Evolutionary conservation across 23 tunicate genomes (phyloP).

Genomic region (Styela clava): DNA sequence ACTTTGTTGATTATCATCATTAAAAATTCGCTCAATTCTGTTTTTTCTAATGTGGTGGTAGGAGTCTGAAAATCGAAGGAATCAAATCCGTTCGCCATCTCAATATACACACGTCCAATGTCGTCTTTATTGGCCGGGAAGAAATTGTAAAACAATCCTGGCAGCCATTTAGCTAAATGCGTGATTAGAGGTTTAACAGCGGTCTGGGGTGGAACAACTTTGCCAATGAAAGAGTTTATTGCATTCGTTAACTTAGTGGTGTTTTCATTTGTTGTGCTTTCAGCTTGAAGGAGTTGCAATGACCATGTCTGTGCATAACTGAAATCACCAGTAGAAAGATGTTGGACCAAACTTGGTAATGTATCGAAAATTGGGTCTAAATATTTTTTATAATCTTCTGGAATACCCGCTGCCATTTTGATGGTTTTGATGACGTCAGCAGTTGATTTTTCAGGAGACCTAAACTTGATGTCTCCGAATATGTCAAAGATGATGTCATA

Average conservation of each 20-base stretch:
- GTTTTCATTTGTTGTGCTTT: neutral
- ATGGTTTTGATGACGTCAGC: slow-evolving; percentile 1
- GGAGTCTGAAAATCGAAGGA: neutral
- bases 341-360: neutral
- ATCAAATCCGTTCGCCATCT: slow-evolving; percentile 6
- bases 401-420: slow-evolving; percentile 1
- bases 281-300: neutral
- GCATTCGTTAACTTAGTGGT: neutral
- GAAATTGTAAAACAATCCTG: slow-evolving; percentile 7
- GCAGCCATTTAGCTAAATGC: neutral
- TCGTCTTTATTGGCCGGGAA: slow-evolving; percentile 11
- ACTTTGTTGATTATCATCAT: neutral
- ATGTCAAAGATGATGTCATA: slow-evolving; percentile 8
- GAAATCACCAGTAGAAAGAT: neutral
- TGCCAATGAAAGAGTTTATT: neutral
- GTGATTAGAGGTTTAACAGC: neutral
- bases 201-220: neutral
- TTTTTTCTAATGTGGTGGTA: neutral
- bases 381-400: neutral
- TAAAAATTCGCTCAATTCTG: slow-evolving; percentile 6
- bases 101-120: neutral
- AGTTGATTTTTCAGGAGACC: neutral
- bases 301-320: neutral
- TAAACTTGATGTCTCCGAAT: slow-evolving; percentile 1
- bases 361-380: slow-evolving; percentile 1